Conservation (phyloP, 2,113 vertebrate species). For the Prietella phreatophila region DNA sequence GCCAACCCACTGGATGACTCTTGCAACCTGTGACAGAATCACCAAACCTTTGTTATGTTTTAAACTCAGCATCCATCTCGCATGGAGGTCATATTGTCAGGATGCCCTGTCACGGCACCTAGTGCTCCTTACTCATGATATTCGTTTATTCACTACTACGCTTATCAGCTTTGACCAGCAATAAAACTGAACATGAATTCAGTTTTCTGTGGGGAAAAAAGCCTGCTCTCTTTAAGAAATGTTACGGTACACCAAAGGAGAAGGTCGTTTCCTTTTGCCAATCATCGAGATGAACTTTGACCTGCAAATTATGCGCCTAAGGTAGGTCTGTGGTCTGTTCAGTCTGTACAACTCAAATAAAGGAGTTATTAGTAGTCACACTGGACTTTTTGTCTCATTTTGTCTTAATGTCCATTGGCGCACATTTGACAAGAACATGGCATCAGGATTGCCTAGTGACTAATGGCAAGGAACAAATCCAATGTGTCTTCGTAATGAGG, state of each 20-base stretch:
- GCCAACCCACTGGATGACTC: slow-evolving; percentile 64
- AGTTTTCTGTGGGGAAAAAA: background rate
- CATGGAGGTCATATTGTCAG: background rate
- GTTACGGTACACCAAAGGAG: background rate
- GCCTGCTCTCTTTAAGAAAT: background rate
- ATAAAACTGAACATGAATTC: background rate
- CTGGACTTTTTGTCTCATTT: background rate
- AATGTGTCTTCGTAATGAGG: background rate
- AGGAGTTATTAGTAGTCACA: background rate
- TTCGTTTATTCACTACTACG: background rate
- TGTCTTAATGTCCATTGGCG: background rate
- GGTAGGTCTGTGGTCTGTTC: background rate
- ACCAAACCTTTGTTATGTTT: background rate
- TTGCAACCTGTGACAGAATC: slow-evolving; percentile 57
- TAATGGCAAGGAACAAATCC: background rate
- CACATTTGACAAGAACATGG: background rate
- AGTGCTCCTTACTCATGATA: background rate
- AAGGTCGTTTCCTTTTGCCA: background rate
- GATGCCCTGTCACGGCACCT: background rate
- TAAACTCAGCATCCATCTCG: background rate
- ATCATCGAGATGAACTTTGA: background rate
- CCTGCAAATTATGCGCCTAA: background rate
- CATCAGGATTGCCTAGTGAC: background rate
- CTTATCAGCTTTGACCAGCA: background rate
- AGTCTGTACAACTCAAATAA: background rate